Evolutionary conservation across 2,113 vertebrate genomes (phyloP).

Genomic region (Leucopternis melanops): DNA sequence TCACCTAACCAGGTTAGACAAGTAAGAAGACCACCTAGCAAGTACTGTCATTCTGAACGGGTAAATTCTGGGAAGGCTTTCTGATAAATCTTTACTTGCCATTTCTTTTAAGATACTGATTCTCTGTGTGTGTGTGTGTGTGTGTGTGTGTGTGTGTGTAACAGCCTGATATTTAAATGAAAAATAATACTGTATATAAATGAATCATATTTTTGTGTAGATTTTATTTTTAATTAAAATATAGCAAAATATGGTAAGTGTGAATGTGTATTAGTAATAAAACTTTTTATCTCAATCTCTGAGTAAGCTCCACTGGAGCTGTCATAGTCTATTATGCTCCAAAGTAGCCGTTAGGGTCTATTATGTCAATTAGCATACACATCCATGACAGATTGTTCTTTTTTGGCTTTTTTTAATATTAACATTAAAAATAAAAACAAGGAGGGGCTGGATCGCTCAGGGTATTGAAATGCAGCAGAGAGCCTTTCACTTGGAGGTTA

Average conservation of each 20-base stretch:
- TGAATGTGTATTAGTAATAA: not conserved
- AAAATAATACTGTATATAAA: not conserved
- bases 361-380: slow-evolving; percentile 45
- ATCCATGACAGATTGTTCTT: not conserved
- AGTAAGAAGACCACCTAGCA: not conserved
- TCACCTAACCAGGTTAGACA: not conserved
- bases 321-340: slow-evolving; percentile 13
- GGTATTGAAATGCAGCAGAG: not conserved
- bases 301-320: slow-evolving; percentile 12
- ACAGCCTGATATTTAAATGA: not conserved
- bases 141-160: not conserved
- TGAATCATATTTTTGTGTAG: not conserved
- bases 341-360: slow-evolving; percentile 15
- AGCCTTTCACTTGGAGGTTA: not conserved
- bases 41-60: not conserved
- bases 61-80: not conserved
- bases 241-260: not conserved
- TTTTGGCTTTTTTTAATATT: not conserved
- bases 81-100: not conserved
- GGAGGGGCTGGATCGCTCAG: not conserved
- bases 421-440: not conserved
- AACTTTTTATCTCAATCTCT: not conserved
- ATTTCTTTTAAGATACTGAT: not conserved
- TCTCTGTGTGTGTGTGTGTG: not conserved
- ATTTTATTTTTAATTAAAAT: not conserved